Percentiles rank a stretch among this genome's conserved stretches.
Conservation (phyloP, 1,140 invertebrate genomes). For the Drosophila micromelanica region DNA sequence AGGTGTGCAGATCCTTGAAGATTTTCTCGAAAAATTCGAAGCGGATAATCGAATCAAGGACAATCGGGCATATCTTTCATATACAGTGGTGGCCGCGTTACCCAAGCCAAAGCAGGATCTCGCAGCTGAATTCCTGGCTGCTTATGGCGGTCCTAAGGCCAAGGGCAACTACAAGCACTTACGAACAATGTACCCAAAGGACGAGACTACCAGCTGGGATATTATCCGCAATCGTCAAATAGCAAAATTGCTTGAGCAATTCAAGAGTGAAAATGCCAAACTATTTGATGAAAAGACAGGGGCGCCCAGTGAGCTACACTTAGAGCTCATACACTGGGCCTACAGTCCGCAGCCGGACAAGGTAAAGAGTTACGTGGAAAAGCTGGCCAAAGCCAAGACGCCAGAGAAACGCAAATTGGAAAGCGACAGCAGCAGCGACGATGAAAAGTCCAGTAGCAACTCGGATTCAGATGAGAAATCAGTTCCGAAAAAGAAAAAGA, state of each 20-base stretch:
- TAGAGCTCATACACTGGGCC: slow-evolving; percentile 87
- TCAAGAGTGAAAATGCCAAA: slow-evolving; percentile 85
- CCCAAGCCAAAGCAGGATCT: slow-evolving; percentile 82
- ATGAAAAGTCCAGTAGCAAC: slow-evolving; percentile 40
- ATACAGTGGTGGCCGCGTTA: slow-evolving; percentile 54
- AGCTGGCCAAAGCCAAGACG: slow-evolving; percentile 56
- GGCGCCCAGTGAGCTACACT: slow-evolving; percentile 86
- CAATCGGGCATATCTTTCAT: slow-evolving; percentile 86
- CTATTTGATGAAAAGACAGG: slow-evolving; percentile 86
- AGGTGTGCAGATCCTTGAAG: slow-evolving; percentile 87
- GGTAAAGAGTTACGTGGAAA: slow-evolving; percentile 82
- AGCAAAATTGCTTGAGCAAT: slow-evolving; percentile 86
- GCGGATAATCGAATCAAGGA: slow-evolving; percentile 86
- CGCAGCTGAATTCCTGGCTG: slow-evolving; percentile 63
- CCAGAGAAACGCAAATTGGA: slow-evolving; percentile 71
- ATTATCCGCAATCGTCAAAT: slow-evolving; percentile 87
- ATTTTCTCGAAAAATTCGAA: slow-evolving; percentile 88
- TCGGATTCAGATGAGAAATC: slow-evolving; percentile 51
- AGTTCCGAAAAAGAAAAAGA: slow-evolving; percentile 73
- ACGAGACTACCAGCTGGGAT: slow-evolving; percentile 87
- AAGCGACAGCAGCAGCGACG: slow-evolving; percentile 55
- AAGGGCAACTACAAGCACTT: slow-evolving; percentile 88
- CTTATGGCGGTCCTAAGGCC: slow-evolving; percentile 84
- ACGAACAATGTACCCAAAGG: slow-evolving; percentile 86
- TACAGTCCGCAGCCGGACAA: slow-evolving; percentile 87